Conservation (phyloP, 2,113 vertebrate species). For the Perca fluviatilis region DNA sequence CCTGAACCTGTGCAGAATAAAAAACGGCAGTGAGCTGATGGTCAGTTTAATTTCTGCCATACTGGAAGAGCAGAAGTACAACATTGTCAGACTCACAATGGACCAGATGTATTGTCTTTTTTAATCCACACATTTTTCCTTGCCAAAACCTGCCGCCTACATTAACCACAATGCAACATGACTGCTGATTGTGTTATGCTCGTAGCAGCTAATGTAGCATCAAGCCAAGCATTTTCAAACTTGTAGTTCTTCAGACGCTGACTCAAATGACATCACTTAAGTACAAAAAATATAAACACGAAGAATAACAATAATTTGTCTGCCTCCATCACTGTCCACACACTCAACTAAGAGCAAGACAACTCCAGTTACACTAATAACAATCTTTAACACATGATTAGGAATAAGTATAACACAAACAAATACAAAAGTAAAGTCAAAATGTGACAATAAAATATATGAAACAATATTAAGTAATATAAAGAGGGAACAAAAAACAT, state of each 20-base stretch:
- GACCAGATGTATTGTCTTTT: background rate
- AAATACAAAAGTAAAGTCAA: background rate
- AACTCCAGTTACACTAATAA: background rate
- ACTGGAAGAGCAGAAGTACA: no score
- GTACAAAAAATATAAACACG: background rate
- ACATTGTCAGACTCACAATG: background rate
- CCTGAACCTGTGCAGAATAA: constrained; percentile 88
- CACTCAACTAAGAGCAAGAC: background rate
- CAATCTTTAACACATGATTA: background rate
- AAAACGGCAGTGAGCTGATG: background rate
- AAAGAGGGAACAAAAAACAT: no score
- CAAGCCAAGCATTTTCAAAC: background rate
- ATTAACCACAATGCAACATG: background rate
- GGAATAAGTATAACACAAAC: background rate
- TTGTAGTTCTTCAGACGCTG: background rate
- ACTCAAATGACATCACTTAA: background rate
- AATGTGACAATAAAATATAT: background rate
- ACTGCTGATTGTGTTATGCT: background rate
- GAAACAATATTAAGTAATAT: background rate
- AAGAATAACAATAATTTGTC: background rate
- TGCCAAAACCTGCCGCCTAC: background rate
- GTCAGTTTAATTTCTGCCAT: background rate
- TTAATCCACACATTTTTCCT: background rate
- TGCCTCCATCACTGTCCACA: background rate
- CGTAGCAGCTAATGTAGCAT: no score